A percentile compares a stretch with the other conserved stretches of the same genome.
These are phyloP conservation scores for Synergus laeviventris DNA, from an alignment of 2,888 invertebrate species.

Conservation along the genomic window DNA sequence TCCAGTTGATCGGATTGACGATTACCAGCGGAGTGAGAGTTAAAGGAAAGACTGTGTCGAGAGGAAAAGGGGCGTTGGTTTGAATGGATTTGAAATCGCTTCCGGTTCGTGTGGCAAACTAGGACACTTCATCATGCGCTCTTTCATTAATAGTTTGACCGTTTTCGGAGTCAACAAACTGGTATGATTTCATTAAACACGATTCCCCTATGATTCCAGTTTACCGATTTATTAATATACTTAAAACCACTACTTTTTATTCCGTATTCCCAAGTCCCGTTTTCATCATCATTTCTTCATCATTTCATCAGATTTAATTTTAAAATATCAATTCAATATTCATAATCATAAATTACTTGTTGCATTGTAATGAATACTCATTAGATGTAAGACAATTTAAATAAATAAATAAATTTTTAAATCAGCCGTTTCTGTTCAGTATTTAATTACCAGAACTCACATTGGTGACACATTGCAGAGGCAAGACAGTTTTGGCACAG, in stretches of 20 bases:
- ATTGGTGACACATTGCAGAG: neutral
- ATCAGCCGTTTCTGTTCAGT: neutral
- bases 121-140: conserved; percentile 25
- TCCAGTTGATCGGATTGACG: conserved; percentile 69
- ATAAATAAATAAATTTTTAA: too few species aligned
- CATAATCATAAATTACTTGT: too few species aligned
- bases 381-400: too few species aligned
- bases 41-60: conserved; percentile 29
- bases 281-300: too few species aligned
- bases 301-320: too few species aligned
- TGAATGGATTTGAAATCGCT: conserved; percentile 37
- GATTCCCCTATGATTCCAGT: neutral
- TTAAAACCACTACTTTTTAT: neutral
- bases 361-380: too few species aligned
- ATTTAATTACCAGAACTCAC: neutral
- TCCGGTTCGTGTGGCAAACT: conserved; percentile 41
- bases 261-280: too few species aligned
- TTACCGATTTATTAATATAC: neutral
- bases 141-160: conserved; percentile 25
- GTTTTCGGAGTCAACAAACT: conserved; percentile 26
- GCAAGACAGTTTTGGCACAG: conserved; percentile 22
- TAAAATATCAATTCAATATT: too few species aligned
- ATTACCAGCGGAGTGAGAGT: conserved; percentile 58
- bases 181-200: conserved; percentile 7
- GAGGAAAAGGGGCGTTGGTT: conserved; percentile 30